These are phyloP conservation scores for Panzeria rudis DNA, from an alignment of 2,888 invertebrate genomes.

Conservation along the genomic window DNA sequence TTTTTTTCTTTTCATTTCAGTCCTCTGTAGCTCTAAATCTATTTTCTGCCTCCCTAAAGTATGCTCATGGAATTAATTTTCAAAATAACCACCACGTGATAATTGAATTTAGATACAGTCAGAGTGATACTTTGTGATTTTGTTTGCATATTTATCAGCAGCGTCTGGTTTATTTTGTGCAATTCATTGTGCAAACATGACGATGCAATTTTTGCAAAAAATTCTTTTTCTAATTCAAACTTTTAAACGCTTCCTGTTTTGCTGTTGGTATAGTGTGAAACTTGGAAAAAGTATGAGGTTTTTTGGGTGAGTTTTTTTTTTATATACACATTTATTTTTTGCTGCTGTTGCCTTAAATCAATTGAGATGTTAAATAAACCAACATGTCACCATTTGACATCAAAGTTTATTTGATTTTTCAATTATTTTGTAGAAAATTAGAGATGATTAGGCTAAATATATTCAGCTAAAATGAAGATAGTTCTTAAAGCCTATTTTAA, in stretches of 20 bases:
- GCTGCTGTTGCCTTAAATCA: conserved; percentile 64
- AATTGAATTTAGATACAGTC: conserved; percentile 66
- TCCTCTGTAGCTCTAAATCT: not conserved
- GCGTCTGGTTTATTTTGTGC: conserved; percentile 67
- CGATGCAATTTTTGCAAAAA: conserved; percentile 55
- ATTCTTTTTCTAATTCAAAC: conserved; percentile 23
- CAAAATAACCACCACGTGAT: conserved; percentile 42
- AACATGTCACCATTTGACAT: conserved; percentile 65
- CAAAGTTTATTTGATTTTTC: conserved; percentile 72
- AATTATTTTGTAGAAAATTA: conserved; percentile 66
- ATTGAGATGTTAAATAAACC: conserved; percentile 73
- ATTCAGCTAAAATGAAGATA: not conserved
- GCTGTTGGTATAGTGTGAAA: conserved; percentile 21
- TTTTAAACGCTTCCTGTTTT: conserved; percentile 41
- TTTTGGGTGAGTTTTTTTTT: not conserved
- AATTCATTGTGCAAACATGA: conserved; percentile 73
- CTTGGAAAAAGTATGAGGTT: conserved; percentile 31
- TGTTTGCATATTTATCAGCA: conserved; percentile 60
- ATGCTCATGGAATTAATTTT: conserved; percentile 29
- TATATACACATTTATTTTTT: conserved; percentile 20
- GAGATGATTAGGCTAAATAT: conserved; percentile 35
- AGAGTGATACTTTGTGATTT: conserved; percentile 48
- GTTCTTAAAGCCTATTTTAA: conserved; percentile 15
- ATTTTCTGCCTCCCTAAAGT: not conserved
- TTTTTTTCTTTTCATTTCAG: not conserved